Conservation (phyloP, 2,113 vertebrate genomes). For the Macquaria ambigua region DNA sequence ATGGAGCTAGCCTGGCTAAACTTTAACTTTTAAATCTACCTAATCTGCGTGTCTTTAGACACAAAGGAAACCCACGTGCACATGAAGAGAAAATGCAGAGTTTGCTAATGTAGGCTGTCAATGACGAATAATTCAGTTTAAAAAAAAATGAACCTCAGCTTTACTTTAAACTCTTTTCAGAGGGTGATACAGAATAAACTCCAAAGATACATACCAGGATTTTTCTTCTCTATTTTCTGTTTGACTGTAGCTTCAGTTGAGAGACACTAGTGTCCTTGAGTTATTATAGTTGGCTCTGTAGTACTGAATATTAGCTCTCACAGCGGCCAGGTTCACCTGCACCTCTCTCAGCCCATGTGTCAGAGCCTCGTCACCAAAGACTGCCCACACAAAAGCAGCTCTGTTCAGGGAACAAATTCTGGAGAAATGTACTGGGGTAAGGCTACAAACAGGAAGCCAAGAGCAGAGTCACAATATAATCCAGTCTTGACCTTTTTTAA, state of each 20-base stretch:
- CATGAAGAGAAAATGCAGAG: too few species aligned
- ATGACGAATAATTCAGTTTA: not conserved
- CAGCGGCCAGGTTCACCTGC: conserved; percentile 35
- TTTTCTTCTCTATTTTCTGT: not conserved
- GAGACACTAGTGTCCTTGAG: conserved; percentile 34
- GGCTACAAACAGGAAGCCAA: conserved; percentile 12
- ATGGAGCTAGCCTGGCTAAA: not conserved
- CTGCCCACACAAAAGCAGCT: conserved; percentile 59
- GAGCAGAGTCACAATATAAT: not conserved
- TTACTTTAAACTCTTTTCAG: not conserved
- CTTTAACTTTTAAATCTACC: not conserved
- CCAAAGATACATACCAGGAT: not conserved
- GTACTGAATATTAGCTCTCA: not conserved
- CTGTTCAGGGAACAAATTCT: conserved; percentile 44
- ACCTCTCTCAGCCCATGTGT: not conserved
- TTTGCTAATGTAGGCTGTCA: not conserved
- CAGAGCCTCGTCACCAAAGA: conserved; percentile 4
- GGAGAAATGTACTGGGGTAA: not conserved
- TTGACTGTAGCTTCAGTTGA: not conserved
- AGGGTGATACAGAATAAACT: not conserved
- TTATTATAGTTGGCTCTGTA: conserved; percentile 6
- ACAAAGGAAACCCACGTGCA: too few species aligned
- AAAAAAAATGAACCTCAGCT: too few species aligned
- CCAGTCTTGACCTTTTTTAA: conserved; percentile 6
- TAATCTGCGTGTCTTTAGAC: not conserved